Percentiles rank a stretch among this genome's conserved stretches.
These are phyloP conservation scores for Strix aluco DNA, from an alignment of 2,113 vertebrate species.

Conservation along the genomic window DNA sequence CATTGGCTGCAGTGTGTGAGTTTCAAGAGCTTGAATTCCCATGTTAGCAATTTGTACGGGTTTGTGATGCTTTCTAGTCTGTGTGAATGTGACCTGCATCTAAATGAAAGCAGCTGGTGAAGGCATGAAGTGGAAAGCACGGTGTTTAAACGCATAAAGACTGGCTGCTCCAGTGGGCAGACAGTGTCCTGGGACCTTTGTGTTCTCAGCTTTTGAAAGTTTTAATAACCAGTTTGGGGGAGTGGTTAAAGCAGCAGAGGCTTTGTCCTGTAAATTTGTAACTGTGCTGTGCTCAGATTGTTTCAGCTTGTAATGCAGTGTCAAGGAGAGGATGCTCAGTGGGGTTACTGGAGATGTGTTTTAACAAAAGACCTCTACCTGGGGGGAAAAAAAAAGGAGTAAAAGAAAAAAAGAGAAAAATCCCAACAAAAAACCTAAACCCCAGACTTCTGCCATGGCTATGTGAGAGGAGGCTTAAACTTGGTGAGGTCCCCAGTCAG, in stretches of 20 bases:
- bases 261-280: background rate
- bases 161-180: background rate
- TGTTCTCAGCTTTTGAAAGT: background rate
- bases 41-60: slow-evolving; percentile 43
- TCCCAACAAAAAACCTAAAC: background rate
- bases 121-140: background rate
- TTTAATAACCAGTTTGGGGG: background rate
- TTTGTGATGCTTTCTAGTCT: slow-evolving; percentile 49
- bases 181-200: background rate
- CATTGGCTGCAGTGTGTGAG: slow-evolving; percentile 10
- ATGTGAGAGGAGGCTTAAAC: background rate
- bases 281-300: background rate
- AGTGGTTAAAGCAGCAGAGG: background rate
- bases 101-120: slow-evolving; percentile 50
- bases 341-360: background rate
- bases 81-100: slow-evolving; percentile 45
- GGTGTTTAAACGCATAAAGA: background rate
- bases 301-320: background rate
- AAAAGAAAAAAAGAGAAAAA: too few relatives aligned
- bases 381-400: too few relatives aligned
- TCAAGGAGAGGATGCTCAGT: background rate
- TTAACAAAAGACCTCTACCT: background rate
- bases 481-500: too few relatives aligned
- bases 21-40: slow-evolving; percentile 47
- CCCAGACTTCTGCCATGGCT: background rate